phyloP scores from a whole-genome alignment of 2,797 vertebrate genomes.

The Eulemur coronatus region DNA sequence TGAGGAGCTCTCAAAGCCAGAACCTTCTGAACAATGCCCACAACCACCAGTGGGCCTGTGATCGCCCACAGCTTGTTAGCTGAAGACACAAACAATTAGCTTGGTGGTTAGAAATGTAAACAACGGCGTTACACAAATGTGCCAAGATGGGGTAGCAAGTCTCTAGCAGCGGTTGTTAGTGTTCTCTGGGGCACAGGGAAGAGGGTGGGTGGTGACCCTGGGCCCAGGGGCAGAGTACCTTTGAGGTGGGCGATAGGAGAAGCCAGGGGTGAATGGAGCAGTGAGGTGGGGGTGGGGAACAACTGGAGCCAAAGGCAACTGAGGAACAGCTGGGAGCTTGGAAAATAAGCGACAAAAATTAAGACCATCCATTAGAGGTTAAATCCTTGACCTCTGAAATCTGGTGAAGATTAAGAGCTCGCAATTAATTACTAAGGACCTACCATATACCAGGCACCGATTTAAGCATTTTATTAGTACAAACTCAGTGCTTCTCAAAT shows the following conservation, averaged over 20 bases:
- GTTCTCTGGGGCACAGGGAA: background rate
- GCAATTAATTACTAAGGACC: background rate
- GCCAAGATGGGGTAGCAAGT: background rate
- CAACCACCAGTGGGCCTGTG: background rate
- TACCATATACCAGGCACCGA: background rate
- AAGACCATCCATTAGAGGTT: background rate
- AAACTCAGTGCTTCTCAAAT: background rate
- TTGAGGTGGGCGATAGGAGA: background rate
- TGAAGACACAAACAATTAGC: conserved; percentile 34
- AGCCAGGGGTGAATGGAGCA: background rate
- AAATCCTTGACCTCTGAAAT: background rate
- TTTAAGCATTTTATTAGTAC: background rate
- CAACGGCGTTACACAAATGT: background rate
- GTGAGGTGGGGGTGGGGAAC: background rate
- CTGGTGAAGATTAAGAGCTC: background rate
- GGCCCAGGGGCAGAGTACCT: background rate
- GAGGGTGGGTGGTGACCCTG: background rate
- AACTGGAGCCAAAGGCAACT: background rate
- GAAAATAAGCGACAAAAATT: background rate
- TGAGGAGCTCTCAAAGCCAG: background rate
- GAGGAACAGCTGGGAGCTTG: background rate
- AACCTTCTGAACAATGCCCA: background rate
- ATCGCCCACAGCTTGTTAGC: conserved; percentile 35
- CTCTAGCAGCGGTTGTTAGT: background rate
- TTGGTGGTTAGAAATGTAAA: conserved; percentile 14